Evolutionary conservation across 2,888 invertebrate species (phyloP).

Genomic region (Saturnia japonica): DNA sequence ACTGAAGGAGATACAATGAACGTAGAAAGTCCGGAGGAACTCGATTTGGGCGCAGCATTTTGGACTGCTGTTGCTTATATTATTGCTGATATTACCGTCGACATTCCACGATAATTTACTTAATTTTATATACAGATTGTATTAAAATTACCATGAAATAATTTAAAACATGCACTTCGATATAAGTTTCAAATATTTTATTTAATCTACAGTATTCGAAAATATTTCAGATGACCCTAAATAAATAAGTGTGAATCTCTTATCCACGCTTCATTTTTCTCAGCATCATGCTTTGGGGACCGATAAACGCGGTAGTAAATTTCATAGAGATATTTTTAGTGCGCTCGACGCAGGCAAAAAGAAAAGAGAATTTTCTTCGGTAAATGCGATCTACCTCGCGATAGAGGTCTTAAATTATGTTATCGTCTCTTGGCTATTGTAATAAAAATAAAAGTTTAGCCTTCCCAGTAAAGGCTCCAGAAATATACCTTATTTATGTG

Average conservation of each 20-base stretch:
- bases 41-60: conserved; percentile 89
- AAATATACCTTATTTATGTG: conserved; percentile 32
- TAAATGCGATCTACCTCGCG: conserved; percentile 48
- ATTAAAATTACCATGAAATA: neutral
- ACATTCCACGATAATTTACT: conserved; percentile 80
- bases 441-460: conserved; percentile 53
- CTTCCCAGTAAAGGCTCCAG: conserved; percentile 36
- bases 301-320: conserved; percentile 52
- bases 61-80: conserved; percentile 90
- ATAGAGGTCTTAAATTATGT: conserved; percentile 62
- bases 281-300: conserved; percentile 53
- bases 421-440: conserved; percentile 52
- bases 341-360: conserved; percentile 35
- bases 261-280: conserved; percentile 61
- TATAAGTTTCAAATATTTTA: neutral
- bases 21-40: conserved; percentile 84
- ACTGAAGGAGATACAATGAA: conserved; percentile 90
- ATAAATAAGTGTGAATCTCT: conserved; percentile 49
- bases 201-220: conserved; percentile 4
- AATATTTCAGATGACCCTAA: conserved; percentile 11
- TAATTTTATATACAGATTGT: neutral
- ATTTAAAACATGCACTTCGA: neutral
- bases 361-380: conserved; percentile 42
- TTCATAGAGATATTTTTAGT: conserved; percentile 51
- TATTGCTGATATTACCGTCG: conserved; percentile 87